A percentile compares a stretch with the other conserved stretches of the same genome.
These are phyloP conservation scores for Halesus radiatus DNA, from an alignment of 1,140 invertebrate genomes.

Conservation along the genomic window DNA sequence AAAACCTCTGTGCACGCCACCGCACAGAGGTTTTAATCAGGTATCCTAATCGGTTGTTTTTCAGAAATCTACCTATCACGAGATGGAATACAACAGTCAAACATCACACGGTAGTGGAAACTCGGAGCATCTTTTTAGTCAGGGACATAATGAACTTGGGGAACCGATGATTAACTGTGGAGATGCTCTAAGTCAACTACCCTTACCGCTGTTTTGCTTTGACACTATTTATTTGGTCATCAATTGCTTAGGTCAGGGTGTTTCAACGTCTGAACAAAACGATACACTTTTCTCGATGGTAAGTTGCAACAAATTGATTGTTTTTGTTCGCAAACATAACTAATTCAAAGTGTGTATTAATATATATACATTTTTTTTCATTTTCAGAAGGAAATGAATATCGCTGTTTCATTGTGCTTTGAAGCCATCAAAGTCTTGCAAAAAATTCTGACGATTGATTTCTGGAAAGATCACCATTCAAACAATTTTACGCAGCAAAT, in stretches of 20 bases:
- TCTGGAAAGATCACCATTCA: conserved; percentile 32
- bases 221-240: conserved; percentile 65
- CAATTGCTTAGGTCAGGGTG: conserved; percentile 60
- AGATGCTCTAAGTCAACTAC: conserved; percentile 64
- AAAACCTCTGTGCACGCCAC: no score
- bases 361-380: conserved; percentile 9
- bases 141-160: not conserved
- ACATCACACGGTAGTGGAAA: not conserved
- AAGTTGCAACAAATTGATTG: not conserved
- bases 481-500: conserved; percentile 51
- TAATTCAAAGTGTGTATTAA: not conserved
- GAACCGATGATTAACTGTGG: conserved; percentile 30
- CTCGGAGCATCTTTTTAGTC: not conserved
- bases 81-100: not conserved
- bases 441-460: conserved; percentile 19
- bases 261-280: conserved; percentile 44
- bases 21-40: no score
- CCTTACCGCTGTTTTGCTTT: conserved; percentile 70
- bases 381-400: conserved; percentile 60
- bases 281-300: conserved; percentile 39
- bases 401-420: conserved; percentile 58
- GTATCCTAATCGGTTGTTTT: not conserved
- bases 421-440: conserved; percentile 56
- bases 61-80: conserved; percentile 22
- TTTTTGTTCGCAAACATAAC: not conserved